Conservation (phyloP, 2,888 invertebrate genomes). For the Stenoptilia bipunctidactyla region DNA sequence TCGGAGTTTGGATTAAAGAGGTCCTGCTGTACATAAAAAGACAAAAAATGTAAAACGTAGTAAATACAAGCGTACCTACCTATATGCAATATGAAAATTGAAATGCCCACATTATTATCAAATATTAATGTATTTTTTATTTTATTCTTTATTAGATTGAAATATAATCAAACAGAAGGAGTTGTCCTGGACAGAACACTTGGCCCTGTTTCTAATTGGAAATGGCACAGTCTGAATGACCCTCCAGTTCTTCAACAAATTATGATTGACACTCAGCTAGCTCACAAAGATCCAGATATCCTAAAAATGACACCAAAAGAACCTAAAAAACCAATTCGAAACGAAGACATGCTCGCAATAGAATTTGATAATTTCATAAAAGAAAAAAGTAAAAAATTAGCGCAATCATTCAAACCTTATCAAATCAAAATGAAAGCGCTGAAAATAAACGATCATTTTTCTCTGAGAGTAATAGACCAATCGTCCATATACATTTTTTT, state of each 20-base stretch:
- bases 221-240: conserved; percentile 59
- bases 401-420: conserved; percentile 50
- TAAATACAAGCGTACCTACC: no score
- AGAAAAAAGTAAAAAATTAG: conserved; percentile 48
- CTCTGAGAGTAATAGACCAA: conserved; percentile 50
- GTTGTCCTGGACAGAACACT: conserved; percentile 45
- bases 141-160: no score
- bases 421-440: conserved; percentile 60
- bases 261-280: conserved; percentile 56
- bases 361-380: conserved; percentile 57
- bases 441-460: conserved; percentile 58
- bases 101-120: no score
- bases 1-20: no score
- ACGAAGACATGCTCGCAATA: conserved; percentile 56
- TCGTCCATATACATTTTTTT: conserved; percentile 47
- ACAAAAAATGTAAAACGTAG: no score
- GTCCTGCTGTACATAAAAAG: no score
- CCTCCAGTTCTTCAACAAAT: conserved; percentile 56
- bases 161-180: conserved; percentile 64
- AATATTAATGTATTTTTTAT: no score
- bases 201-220: conserved; percentile 56
- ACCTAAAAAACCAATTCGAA: conserved; percentile 19
- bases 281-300: conserved; percentile 47
- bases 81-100: no score
- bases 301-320: conserved; percentile 26